Evolutionary conservation across 92 coral and sea anemone genomes (phyloP), one percentile per base, ranked within the genome.

Genomic region (Zoanthus gigantus): DNA sequence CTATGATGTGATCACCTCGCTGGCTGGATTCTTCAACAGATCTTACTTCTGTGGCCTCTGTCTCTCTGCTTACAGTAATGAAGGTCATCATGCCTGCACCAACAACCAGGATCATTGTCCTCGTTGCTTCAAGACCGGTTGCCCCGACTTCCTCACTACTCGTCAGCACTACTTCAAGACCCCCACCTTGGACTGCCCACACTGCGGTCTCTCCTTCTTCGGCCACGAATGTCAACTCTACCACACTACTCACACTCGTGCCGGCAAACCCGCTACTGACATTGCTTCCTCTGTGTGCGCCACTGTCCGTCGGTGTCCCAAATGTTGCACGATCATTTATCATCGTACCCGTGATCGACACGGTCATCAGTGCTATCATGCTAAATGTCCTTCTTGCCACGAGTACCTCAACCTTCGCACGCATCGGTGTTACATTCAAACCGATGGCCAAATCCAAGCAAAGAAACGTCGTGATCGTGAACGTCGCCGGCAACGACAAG

Each of bases 1-100:
- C 54, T 90, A 83, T 14, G 87, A 90, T 31, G 90, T 85, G 6
- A 89, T 89, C 63, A 85, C 82, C 34, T 12, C 71, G 1, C 42
- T 90, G 18, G 81, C 89, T 1, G 89, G 88, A 1, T 84, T 89
- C 58, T 89, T 84, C 17, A 81, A 77, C 7, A 52, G 56, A 47
- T 50, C 73, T 14, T 53, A 74, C 32, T 71, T 65, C n/a, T 84
- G 86, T n/a, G 75, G 53, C 5, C 44, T 12, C 0, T 89, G 92
- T 30, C 28, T 37, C 16, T 48, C 72, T 16, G 47, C 80, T 15
- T 89, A 86, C 79, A 13, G 42, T 23, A 8, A 78, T 29, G 73
- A 42, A 56, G 71, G 75, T 5, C 66, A 28, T 23, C 89, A 90
- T 44, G 83, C 80, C 6, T 90, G 92, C 32, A 71, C 48, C 16